Base-by-base conservation (phyloP, 64 coral and sea anemone genomes). In the Porites lutea region DNA sequence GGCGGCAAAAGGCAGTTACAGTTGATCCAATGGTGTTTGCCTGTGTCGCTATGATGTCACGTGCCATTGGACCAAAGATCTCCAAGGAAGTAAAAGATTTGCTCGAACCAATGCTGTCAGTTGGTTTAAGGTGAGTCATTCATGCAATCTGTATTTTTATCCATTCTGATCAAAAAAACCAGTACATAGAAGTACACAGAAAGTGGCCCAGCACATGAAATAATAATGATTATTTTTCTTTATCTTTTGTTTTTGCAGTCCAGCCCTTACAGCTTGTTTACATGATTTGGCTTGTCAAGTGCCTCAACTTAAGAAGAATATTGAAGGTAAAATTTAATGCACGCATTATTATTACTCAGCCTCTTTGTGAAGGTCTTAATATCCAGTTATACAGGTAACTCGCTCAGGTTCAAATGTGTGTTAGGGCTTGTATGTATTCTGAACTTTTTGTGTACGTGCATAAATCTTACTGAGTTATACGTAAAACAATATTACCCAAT, bases 21-120 rank as follows among this genome's bases (percentile, higher is more conserved):
- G 97, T 99, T 64, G 97, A 99, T 73, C 97, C 97, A 14, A 99
- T 99, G 97, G 97, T 99, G 18, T 99, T 99, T 89, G 97, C 97
- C 21, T 99, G 97, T 94, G 94, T 99, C 73, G 94, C 94, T 45
- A 93, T 93, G 80, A 93, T 99, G 94, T 94, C 97, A 12, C 61
- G 94, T 71, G 97, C 97, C 2, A 93, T 95, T 82, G 97, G 97
- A 47, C 94, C 94, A 37, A 96, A 96, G 62, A 99, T 99, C 65
- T 99, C 94, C 43, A 99, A 99, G 75, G 94, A 96, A 46, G 79
- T 99, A 4, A 99, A 99, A 49, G 97, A 99, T 7, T 76, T 99
- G 52, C 64, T 99, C 21, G 91, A 93, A 73, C 92, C 97, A 18
- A 99, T 99, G 97, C 45, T 99, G 8, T 99, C 97, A 65, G 97